Base-by-base conservation (phyloP, 2,888 invertebrate species). In the Strigamia crassipes region DNA sequence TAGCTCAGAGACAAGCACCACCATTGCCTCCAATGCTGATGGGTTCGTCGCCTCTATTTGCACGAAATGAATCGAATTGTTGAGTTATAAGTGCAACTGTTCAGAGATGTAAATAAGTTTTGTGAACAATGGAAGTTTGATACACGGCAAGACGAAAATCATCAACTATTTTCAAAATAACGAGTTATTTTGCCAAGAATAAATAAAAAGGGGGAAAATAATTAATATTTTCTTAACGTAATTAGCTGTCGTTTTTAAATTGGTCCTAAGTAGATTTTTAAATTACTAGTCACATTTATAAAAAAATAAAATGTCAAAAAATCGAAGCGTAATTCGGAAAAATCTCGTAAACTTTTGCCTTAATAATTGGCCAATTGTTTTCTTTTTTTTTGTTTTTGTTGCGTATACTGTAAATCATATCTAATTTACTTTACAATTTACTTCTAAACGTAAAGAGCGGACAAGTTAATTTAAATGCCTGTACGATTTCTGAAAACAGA, bases 11-110 rank as follows among this genome's bases (percentile, higher is more conserved):
- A 87, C 91, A 91, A 86, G 91, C 89, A 85, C 92, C 92, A 84
- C 92, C 92, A 82, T 89, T 92, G 83, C 92, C 92, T 31, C 73
- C 73, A 82, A 87, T 91, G 83, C 91, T 91, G 85, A 88, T 91
- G 84, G 89, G 88, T n/a, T 78, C 23, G n/a, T 78, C 79, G n/a
- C 21, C 78, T 0, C 3, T 23, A 41, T 78, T 38, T 78, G 18
- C 41, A 78, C 79, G 79, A 4, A 5, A 38, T 10, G 79, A 78
- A 78, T 34, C 41, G 38, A 78, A 78, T 1, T 78, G 79, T 42
- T 78, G 79, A 78, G n/a, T 8, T 56, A 27, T 66, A 66, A 23
- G 3, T 31, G 66, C 66, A 66, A 66, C 23, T 13, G 3, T 56
- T 15, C 4, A 18, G n/a, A 18, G 73, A 27, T 78, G 79, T 78